Evolutionary conservation across 2,888 invertebrate species (phyloP).

Genomic region (Sepiola atlantica): DNA sequence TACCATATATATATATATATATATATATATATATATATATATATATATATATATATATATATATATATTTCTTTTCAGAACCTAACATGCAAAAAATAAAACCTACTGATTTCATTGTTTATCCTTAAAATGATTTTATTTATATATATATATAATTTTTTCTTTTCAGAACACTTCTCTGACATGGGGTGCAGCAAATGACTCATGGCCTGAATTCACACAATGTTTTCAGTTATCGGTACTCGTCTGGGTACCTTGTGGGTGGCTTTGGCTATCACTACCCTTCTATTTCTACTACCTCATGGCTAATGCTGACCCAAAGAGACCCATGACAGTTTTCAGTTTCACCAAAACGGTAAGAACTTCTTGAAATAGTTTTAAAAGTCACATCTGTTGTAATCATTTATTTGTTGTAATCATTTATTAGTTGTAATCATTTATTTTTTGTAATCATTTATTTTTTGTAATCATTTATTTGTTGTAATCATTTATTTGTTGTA

Average conservation of each 20-base stretch:
- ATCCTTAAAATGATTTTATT: too few relatives aligned
- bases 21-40: too few relatives aligned
- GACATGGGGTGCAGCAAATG: conserved; percentile 12
- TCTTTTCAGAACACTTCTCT: conserved; percentile 43
- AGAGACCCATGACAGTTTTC: background rate
- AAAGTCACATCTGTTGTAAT: background rate
- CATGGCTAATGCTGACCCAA: background rate
- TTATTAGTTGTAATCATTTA: too few relatives aligned
- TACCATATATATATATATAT: too few relatives aligned
- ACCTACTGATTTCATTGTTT: too few relatives aligned
- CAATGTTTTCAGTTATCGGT: conserved; percentile 20
- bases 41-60: too few relatives aligned
- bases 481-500: too few relatives aligned
- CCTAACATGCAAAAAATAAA: too few relatives aligned
- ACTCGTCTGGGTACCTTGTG: conserved; percentile 37
- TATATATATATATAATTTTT: background rate
- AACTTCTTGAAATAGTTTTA: background rate
- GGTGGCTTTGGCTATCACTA: background rate
- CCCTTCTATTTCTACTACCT: background rate
- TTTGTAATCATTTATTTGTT: too few relatives aligned
- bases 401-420: too few relatives aligned
- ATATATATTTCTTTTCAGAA: too few relatives aligned
- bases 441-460: too few relatives aligned
- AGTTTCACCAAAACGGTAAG: conserved; percentile 38
- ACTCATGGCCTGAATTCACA: conserved; percentile 39